Evolutionary conservation across 1,140 invertebrate genomes (phyloP).

Genomic region (Aethina tumida): DNA sequence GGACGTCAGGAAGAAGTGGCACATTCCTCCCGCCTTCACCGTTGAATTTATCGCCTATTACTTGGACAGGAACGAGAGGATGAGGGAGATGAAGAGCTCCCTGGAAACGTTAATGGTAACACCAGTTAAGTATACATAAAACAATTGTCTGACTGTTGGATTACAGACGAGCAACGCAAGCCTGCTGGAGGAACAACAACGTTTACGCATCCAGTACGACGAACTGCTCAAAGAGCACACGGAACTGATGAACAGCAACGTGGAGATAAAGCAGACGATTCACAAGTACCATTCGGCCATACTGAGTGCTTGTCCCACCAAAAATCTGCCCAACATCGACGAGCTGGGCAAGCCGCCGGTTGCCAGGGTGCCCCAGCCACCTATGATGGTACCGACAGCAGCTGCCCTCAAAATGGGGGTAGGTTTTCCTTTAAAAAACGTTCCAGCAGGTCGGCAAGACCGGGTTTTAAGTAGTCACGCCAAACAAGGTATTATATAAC

Average conservation of each 20-base stretch:
- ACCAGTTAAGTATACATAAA: no score
- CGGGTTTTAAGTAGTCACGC: conserved; percentile 47
- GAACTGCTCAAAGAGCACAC: conserved; percentile 51
- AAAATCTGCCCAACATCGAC: conserved; percentile 43
- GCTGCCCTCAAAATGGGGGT: conserved; percentile 73
- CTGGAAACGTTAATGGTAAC: conserved; percentile 65
- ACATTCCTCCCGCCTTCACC: conserved; percentile 82
- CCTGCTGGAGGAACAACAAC: conserved; percentile 60
- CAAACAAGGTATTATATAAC: conserved; percentile 39
- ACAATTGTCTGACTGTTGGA: no score
- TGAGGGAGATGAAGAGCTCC: conserved; percentile 66
- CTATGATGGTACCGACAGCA: conserved; percentile 62
- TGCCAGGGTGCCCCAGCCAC: conserved; percentile 32
- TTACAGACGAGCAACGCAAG: conserved; percentile 65
- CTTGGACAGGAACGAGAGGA: conserved; percentile 69
- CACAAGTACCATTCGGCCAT: conserved; percentile 50
- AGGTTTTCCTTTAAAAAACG: conserved; percentile 61
- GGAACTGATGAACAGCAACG: conserved; percentile 34
- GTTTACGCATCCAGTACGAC: conserved; percentile 67
- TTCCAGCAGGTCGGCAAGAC: conserved; percentile 45
- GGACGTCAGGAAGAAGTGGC: conserved; percentile 86
- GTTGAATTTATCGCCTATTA: conserved; percentile 94
- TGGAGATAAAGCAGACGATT: conserved; percentile 40
- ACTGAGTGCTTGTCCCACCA: conserved; percentile 44
- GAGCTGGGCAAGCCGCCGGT: conserved; percentile 31